These are phyloP conservation scores for Aurelia aurita complex sp. Pacific DNA, from an alignment of 30 jellyfish, hydroid and myxozoan genomes.

Conservation along the genomic window DNA sequence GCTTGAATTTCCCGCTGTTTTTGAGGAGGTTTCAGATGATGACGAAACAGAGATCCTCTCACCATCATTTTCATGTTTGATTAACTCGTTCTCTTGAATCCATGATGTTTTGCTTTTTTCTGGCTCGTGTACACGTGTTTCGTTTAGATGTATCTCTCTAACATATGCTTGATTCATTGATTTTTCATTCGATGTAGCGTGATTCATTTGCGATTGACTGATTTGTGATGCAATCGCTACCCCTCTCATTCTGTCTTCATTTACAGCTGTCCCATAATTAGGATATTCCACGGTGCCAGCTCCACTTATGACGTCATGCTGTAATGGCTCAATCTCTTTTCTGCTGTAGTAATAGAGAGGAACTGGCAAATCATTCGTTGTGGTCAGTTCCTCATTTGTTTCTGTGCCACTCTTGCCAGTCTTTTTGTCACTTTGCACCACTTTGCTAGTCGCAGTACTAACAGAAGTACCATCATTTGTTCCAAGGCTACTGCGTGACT, in stretches of 20 bases:
- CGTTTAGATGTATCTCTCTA: not conserved
- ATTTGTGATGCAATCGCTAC: too few species aligned
- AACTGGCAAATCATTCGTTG: slow-evolving; percentile 16
- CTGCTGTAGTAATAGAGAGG: slow-evolving; percentile 44
- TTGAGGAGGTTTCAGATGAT: too few species aligned
- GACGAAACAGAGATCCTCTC: not conserved
- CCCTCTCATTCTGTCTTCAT: too few species aligned
- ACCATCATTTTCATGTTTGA: not conserved
- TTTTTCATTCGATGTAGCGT: too few species aligned
- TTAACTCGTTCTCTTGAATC: not conserved
- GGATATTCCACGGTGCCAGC: not conserved
- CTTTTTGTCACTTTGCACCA: not conserved
- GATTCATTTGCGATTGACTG: too few species aligned
- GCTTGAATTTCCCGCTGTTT: too few species aligned
- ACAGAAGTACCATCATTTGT: not conserved
- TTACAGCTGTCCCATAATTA: not conserved
- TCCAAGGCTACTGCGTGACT: not conserved
- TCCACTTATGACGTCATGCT: not conserved
- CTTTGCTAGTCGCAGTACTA: not conserved
- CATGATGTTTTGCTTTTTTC: not conserved
- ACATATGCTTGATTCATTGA: too few species aligned
- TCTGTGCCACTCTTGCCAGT: not conserved
- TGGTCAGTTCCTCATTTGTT: not conserved
- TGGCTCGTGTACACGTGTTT: not conserved
- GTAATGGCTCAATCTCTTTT: not conserved